phyloP scores from a whole-genome alignment of 2,113 vertebrate species.

The Hemiscyllium ocellatum region DNA sequence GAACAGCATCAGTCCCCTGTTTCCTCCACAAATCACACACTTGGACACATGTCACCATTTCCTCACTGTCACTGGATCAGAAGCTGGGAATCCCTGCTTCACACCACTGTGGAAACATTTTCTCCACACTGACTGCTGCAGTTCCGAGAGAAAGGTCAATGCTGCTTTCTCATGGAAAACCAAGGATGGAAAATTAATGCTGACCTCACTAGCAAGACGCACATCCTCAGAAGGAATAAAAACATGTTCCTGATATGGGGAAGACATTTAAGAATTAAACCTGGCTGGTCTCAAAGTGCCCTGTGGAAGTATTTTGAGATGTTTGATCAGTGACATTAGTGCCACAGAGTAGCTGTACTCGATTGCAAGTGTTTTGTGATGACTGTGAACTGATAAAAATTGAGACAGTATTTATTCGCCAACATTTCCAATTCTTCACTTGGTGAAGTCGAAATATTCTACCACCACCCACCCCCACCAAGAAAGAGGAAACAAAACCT shows the following conservation, averaged over 20 bases:
- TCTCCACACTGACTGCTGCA: not conserved
- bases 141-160: not conserved
- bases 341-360: not conserved
- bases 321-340: not conserved
- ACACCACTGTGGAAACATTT: not conserved
- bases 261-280: not conserved
- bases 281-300: not conserved
- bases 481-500: not conserved
- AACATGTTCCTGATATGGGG: not conserved
- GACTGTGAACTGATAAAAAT: not conserved
- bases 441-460: not conserved
- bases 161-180: not conserved
- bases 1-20: not conserved
- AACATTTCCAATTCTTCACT: not conserved
- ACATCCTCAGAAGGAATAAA: not conserved
- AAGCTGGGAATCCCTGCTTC: not conserved
- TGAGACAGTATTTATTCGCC: not conserved
- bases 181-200: not conserved
- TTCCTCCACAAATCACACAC: not conserved
- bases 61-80: not conserved
- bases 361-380: not conserved
- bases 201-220: not conserved
- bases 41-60: not conserved
- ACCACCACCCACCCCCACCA: too few species aligned
- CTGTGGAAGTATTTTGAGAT: not conserved